Percentiles rank a stretch among this genome's conserved stretches.
Conservation (phyloP, 2,888 invertebrate genomes). For the Congeria kusceri region DNA sequence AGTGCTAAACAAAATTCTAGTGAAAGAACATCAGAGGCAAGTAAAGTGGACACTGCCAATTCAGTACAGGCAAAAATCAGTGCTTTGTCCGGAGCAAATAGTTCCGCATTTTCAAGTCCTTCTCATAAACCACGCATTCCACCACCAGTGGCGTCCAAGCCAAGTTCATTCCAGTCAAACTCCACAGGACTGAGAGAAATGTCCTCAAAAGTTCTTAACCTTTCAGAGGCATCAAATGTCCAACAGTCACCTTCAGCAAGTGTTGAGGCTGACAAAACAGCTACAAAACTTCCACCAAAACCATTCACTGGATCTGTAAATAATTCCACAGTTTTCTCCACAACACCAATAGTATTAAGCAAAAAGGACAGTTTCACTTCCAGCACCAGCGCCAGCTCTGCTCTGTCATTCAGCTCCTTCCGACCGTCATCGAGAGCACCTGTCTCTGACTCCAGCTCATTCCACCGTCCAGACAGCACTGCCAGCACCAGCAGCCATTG, state of each 20-base stretch:
- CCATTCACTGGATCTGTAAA: not conserved
- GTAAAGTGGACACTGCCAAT: not conserved
- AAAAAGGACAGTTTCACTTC: constrained; percentile 73
- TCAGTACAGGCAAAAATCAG: constrained; percentile 52
- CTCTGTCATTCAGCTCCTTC: constrained; percentile 68
- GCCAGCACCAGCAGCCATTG: constrained; percentile 79
- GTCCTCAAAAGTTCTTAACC: constrained; percentile 50
- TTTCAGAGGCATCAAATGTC: constrained; percentile 20
- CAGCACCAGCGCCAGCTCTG: constrained; percentile 57
- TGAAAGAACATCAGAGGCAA: not conserved
- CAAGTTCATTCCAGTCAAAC: constrained; percentile 60
- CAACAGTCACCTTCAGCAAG: not conserved
- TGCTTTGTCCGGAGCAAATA: constrained; percentile 32
- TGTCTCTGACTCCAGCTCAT: constrained; percentile 40
- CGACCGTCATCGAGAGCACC: constrained; percentile 48
- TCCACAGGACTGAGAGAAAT: constrained; percentile 43
- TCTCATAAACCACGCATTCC: constrained; percentile 62
- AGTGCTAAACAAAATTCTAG: not conserved
- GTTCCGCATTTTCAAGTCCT: constrained; percentile 63
- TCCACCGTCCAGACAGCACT: constrained; percentile 76
- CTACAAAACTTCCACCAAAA: not conserved
- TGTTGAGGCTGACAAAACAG: not conserved
- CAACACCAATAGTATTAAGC: constrained; percentile 53
- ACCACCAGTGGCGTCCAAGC: constrained; percentile 48
- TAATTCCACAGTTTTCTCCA: constrained; percentile 27